These are phyloP conservation scores for Leptinotarsa rubiginosa DNA, from an alignment of 2,888 invertebrate species.

Conservation along the genomic window DNA sequence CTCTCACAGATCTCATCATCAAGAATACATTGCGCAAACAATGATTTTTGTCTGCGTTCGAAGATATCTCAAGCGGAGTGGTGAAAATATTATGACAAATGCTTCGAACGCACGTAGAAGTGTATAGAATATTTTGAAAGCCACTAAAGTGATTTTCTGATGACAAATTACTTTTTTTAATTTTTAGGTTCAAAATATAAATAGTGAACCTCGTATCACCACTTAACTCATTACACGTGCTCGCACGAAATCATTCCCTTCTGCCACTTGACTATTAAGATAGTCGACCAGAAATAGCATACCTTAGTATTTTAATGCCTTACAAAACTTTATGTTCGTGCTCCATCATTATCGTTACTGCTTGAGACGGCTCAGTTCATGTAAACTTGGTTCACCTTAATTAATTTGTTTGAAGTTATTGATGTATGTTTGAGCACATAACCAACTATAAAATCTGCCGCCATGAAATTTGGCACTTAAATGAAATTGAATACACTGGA, in stretches of 20 bases:
- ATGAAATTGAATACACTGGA: too few species aligned
- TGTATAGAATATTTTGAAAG: too few species aligned
- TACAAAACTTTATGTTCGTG: constrained; percentile 36
- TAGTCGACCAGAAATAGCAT: constrained; percentile 32
- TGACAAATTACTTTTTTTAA: background rate
- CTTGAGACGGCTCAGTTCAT: constrained; percentile 9
- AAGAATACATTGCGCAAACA: too few species aligned
- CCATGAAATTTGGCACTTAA: constrained; percentile 17
- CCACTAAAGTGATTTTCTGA: too few species aligned
- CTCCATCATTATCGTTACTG: constrained; percentile 28
- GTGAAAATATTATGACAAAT: too few species aligned
- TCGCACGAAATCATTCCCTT: constrained; percentile 13
- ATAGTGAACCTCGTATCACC: background rate
- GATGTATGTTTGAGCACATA: background rate
- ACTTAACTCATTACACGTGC: constrained; percentile 19
- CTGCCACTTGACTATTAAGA: constrained; percentile 37
- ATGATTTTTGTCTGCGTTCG: too few species aligned
- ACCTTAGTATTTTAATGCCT: constrained; percentile 36
- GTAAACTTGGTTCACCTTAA: constrained; percentile 27
- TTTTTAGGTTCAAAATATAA: background rate
- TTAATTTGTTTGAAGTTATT: constrained; percentile 28
- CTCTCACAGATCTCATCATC: too few species aligned
- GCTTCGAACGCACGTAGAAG: too few species aligned
- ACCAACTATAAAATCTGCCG: constrained; percentile 9
- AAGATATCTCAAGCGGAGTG: too few species aligned